A percentile compares a stretch with the other conserved stretches of the same genome.
Conservation (phyloP, 2,888 invertebrate genomes). For the Drosophila stalkeri region DNA sequence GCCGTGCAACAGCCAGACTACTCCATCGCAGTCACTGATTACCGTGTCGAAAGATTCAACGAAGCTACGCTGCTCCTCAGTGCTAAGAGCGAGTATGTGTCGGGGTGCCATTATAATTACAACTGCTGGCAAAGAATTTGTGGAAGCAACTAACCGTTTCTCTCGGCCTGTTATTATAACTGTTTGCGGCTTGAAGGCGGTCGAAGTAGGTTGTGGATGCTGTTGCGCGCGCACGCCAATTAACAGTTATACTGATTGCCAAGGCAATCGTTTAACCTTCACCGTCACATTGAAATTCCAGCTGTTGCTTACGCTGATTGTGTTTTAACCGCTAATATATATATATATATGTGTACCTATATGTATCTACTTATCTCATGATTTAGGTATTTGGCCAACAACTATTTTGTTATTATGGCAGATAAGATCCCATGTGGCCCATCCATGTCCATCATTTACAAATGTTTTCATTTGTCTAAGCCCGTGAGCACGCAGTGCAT, state of each 20-base stretch:
- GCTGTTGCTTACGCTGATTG: conserved; percentile 15
- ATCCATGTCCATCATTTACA: neutral
- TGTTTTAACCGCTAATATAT: neutral
- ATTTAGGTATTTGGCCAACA: conserved; percentile 18
- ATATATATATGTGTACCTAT: neutral
- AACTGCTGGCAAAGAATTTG: conserved; percentile 16
- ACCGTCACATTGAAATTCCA: conserved; percentile 60
- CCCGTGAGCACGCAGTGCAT: neutral
- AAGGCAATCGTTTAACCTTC: conserved; percentile 62
- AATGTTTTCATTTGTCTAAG: too few species aligned
- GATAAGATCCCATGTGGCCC: conserved; percentile 25
- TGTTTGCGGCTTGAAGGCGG: conserved; percentile 5
- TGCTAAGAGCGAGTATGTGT: conserved; percentile 74
- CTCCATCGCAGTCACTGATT: conserved; percentile 88
- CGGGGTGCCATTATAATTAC: conserved; percentile 51
- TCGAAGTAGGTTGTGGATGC: conserved; percentile 26
- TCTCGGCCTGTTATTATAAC: conserved; percentile 18
- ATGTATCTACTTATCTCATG: conserved; percentile 29
- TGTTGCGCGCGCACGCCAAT: conserved; percentile 68
- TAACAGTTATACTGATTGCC: conserved; percentile 38
- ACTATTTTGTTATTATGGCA: neutral
- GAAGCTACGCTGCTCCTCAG: conserved; percentile 80
- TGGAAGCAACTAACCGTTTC: conserved; percentile 20
- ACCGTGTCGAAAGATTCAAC: conserved; percentile 86
- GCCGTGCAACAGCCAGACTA: conserved; percentile 84